These are phyloP conservation scores for Hipparchia semele DNA, from an alignment of 2,888 invertebrate genomes.

Conservation along the genomic window DNA sequence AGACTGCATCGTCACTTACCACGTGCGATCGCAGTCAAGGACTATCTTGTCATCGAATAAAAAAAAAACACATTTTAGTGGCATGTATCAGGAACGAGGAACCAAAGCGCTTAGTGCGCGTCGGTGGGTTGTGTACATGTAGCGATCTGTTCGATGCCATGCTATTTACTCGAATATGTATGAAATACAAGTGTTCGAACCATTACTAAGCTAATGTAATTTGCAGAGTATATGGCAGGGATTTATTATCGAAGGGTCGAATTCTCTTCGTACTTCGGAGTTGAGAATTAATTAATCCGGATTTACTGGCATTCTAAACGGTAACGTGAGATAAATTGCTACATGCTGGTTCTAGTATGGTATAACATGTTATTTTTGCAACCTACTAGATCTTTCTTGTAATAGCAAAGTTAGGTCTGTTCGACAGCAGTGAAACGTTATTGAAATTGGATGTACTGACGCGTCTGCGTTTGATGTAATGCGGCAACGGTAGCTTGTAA, in stretches of 20 bases:
- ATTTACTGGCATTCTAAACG: conserved; percentile 57
- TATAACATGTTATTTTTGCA: background rate
- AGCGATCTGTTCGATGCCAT: background rate
- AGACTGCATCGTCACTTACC: no score
- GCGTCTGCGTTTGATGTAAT: no score
- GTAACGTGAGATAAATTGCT: conserved; percentile 62
- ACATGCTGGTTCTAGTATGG: conserved; percentile 20
- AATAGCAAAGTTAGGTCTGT: no score
- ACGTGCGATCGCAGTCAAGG: no score
- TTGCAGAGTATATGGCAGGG: conserved; percentile 40
- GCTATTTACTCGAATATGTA: background rate
- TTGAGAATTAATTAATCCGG: conserved; percentile 70
- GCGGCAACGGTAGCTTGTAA: no score
- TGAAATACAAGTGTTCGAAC: conserved; percentile 8
- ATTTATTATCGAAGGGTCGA: conserved; percentile 57
- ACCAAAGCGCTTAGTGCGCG: background rate
- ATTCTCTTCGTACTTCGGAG: conserved; percentile 56
- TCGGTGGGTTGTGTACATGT: no score
- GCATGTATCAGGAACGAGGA: no score
- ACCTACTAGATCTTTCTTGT: no score
- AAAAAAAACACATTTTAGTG: no score
- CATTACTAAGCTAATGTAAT: conserved; percentile 19
- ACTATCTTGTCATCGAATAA: no score
- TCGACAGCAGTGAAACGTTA: no score
- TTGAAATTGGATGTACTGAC: no score